These are phyloP conservation scores for Homalodisca vitripennis DNA, from an alignment of 1,140 invertebrate genomes.

Conservation along the genomic window DNA sequence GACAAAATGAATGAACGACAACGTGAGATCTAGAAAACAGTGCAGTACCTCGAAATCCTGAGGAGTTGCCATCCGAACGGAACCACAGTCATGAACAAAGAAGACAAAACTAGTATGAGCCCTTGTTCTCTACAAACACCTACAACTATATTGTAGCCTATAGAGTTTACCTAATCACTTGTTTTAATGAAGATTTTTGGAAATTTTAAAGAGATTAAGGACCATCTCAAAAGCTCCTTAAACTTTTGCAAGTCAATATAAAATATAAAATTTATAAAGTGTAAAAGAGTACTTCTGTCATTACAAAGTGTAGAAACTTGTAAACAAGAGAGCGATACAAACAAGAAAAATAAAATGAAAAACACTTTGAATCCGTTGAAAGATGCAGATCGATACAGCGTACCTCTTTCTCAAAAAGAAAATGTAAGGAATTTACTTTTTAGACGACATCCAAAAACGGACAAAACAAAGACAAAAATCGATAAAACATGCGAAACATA, in stretches of 20 bases:
- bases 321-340: slow-evolving; percentile 33
- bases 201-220: slow-evolving; percentile 59
- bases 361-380: slow-evolving; percentile 21
- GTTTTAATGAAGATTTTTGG: neutral
- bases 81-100: slow-evolving; percentile 55
- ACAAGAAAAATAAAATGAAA: slow-evolving; percentile 30
- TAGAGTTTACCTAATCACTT: neutral
- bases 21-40: slow-evolving; percentile 44
- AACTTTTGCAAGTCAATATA: slow-evolving; percentile 47
- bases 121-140: slow-evolving; percentile 12
- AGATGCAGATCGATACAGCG: slow-evolving; percentile 25
- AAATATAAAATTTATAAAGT: slow-evolving; percentile 35
- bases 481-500: slow-evolving; percentile 35
- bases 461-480: slow-evolving; percentile 33
- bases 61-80: slow-evolving; percentile 50
- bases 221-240: slow-evolving; percentile 97
- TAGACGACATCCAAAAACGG: slow-evolving; percentile 31
- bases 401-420: slow-evolving; percentile 17
- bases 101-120: slow-evolving; percentile 47
- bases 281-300: slow-evolving; percentile 35
- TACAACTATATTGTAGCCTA: no score
- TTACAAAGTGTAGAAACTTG: slow-evolving; percentile 34
- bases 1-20: slow-evolving; percentile 33
- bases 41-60: slow-evolving; percentile 72
- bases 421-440: slow-evolving; percentile 13